A percentile compares a stretch with the other conserved stretches of the same genome.
These are phyloP conservation scores for Agelas oroides DNA, from an alignment of 37 sponge, comb jelly and placozoan genomes.

Conservation along the genomic window DNA sequence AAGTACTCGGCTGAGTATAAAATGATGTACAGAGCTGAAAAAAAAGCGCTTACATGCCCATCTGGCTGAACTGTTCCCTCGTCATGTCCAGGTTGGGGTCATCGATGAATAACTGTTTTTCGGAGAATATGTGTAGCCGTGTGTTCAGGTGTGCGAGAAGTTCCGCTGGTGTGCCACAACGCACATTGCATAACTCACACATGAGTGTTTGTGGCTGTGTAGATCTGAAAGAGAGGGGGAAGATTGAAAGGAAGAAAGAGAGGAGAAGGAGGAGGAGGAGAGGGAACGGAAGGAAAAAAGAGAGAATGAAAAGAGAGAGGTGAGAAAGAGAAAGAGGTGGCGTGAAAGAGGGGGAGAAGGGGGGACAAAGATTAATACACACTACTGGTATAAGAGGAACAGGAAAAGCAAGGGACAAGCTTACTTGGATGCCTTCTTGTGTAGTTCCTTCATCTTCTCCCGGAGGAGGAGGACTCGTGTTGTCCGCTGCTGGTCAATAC, in stretches of 20 bases:
- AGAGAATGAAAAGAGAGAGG: background rate
- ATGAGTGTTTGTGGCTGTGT: slow-evolving; percentile 18
- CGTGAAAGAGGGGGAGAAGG: too few relatives aligned
- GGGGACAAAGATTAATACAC: too few relatives aligned
- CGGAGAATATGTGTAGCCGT: slow-evolving; percentile 24
- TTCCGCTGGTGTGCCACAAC: slow-evolving; percentile 35
- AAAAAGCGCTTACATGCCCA: background rate
- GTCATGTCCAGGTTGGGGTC: slow-evolving; percentile 7
- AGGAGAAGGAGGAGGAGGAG: background rate
- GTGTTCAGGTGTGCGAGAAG: slow-evolving; percentile 45
- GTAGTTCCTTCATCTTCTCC: slow-evolving; percentile 53
- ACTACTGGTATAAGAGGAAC: too few relatives aligned
- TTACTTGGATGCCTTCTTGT: slow-evolving; percentile 55
- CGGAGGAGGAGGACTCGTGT: slow-evolving; percentile 34
- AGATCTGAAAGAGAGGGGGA: slow-evolving; percentile 8
- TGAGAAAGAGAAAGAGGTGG: background rate
- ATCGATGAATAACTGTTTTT: slow-evolving; percentile 32
- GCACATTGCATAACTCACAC: slow-evolving; percentile 62
- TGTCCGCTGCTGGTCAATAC: slow-evolving; percentile 21
- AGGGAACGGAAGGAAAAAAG: background rate
- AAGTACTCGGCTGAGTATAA: too few relatives aligned
- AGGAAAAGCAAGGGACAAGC: background rate
- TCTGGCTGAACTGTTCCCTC: background rate
- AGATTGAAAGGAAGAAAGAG: background rate
- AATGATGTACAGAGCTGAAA: too few relatives aligned